These are phyloP conservation scores for Drosophila suzukii DNA, from an alignment of 1,140 invertebrate species.

Conservation along the genomic window DNA sequence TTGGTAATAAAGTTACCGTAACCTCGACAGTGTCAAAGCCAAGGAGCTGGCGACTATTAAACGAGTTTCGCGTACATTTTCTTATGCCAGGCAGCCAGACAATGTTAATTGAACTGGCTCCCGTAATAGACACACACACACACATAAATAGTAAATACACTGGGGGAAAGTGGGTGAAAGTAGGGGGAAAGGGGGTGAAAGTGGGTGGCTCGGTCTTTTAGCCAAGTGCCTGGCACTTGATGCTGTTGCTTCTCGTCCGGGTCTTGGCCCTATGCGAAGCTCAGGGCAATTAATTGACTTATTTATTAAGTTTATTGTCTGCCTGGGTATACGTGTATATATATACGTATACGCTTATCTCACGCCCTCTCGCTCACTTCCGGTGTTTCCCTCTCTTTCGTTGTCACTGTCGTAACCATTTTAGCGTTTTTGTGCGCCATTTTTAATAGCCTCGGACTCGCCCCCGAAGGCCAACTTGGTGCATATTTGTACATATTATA, in stretches of 20 bases:
- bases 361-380: slow-evolving; percentile 8
- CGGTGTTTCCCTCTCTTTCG: slow-evolving; percentile 21
- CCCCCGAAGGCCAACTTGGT: slow-evolving; percentile 55
- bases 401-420: slow-evolving; percentile 64
- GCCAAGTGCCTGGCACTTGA: slow-evolving; percentile 54
- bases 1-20: slow-evolving; percentile 51
- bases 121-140: slow-evolving; percentile 36
- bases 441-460: slow-evolving; percentile 76
- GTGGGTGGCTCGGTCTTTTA: slow-evolving; percentile 6
- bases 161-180: background rate
- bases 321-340: slow-evolving; percentile 4
- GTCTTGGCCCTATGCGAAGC: slow-evolving; percentile 52
- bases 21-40: slow-evolving; percentile 18
- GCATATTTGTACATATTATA: slow-evolving; percentile 39
- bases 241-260: slow-evolving; percentile 55
- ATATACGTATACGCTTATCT: slow-evolving; percentile 5
- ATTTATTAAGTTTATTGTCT: slow-evolving; percentile 82
- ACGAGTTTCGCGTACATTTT: slow-evolving; percentile 78
- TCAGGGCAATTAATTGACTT: slow-evolving; percentile 76
- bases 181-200: background rate
- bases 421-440: slow-evolving; percentile 74
- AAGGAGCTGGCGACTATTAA: slow-evolving; percentile 61
- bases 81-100: slow-evolving; percentile 61
- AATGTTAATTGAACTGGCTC: slow-evolving; percentile 78
- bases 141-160: background rate